These are phyloP conservation scores for Lithophane socia DNA, from an alignment of 2,888 invertebrate genomes.

Conservation along the genomic window DNA sequence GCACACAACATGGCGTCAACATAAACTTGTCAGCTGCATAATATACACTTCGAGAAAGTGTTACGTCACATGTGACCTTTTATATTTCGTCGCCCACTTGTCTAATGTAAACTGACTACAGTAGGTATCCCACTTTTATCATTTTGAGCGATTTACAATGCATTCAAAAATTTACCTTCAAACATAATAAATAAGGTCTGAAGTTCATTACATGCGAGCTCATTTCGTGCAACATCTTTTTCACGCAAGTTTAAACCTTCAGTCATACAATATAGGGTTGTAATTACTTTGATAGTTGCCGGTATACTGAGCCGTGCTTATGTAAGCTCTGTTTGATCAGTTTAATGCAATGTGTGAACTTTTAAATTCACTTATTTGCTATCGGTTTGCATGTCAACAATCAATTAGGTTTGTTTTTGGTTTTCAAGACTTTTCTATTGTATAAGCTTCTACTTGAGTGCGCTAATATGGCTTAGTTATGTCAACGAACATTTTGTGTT, in stretches of 20 bases:
- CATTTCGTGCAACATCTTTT: not conserved
- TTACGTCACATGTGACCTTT: conserved; percentile 81
- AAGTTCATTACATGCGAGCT: not conserved
- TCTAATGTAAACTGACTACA: conserved; percentile 65
- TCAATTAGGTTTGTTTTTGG: conserved; percentile 42
- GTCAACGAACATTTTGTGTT: not conserved
- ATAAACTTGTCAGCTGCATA: conserved; percentile 58
- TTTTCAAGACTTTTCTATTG: conserved; percentile 10
- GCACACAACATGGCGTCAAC: conserved; percentile 50
- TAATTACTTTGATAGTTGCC: conserved; percentile 22
- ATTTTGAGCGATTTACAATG: conserved; percentile 32
- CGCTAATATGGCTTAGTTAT: not conserved
- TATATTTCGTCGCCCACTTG: conserved; percentile 76
- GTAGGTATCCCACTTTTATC: conserved; percentile 71
- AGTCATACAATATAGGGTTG: rapidly evolving
- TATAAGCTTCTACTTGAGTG: conserved; percentile 8
- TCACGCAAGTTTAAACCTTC: conserved; percentile 44
- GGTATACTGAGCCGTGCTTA: conserved; percentile 46
- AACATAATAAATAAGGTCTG: rapidly evolving
- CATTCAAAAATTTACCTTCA: conserved; percentile 12
- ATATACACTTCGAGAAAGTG: conserved; percentile 75
- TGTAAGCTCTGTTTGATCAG: conserved; percentile 63
- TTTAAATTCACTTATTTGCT: conserved; percentile 49
- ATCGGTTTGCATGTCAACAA: conserved; percentile 46
- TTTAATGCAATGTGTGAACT: conserved; percentile 59